Percentiles rank a stretch among this genome's conserved stretches.
Evolutionary conservation across 2,888 invertebrate species (phyloP).

Genomic region (Acleris cristana): DNA sequence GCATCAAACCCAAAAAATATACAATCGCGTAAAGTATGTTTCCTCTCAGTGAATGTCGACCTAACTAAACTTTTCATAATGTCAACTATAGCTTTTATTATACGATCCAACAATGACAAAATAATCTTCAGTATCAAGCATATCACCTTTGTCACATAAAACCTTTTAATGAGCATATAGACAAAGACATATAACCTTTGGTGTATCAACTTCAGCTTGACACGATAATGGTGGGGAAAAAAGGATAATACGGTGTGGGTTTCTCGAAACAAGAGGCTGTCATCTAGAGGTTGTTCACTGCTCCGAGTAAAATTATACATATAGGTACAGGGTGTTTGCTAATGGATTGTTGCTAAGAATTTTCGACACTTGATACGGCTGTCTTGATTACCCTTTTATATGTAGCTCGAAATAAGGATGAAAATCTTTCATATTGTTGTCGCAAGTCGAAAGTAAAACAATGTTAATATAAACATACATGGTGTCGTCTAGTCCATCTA

Average conservation of each 20-base stretch:
- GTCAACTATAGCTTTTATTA: no score
- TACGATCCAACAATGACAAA: no score
- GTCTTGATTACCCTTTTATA: slow-evolving; percentile 23
- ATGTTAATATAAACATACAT: no score
- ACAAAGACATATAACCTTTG: slow-evolving; percentile 25
- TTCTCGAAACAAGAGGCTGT: slow-evolving; percentile 21
- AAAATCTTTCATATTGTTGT: neutral
- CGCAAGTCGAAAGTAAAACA: neutral
- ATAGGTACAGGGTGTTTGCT: slow-evolving; percentile 44
- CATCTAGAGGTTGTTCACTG: slow-evolving; percentile 43
- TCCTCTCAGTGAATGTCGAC: no score
- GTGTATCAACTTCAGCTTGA: slow-evolving; percentile 18
- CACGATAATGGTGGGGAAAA: slow-evolving; percentile 22
- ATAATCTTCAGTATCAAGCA: no score
- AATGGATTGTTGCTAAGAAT: slow-evolving; percentile 34
- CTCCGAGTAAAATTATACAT: slow-evolving; percentile 47
- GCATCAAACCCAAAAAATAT: no score
- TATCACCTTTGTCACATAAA: neutral
- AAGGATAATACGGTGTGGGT: slow-evolving; percentile 20
- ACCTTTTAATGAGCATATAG: slow-evolving; percentile 5
- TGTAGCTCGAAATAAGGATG: neutral
- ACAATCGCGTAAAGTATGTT: no score
- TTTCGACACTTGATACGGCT: slow-evolving; percentile 28
- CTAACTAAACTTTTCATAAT: no score
- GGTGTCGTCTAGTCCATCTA: no score